Conservation (phyloP, 2,888 invertebrate species). For the Oxyscelio sp. region DNA sequence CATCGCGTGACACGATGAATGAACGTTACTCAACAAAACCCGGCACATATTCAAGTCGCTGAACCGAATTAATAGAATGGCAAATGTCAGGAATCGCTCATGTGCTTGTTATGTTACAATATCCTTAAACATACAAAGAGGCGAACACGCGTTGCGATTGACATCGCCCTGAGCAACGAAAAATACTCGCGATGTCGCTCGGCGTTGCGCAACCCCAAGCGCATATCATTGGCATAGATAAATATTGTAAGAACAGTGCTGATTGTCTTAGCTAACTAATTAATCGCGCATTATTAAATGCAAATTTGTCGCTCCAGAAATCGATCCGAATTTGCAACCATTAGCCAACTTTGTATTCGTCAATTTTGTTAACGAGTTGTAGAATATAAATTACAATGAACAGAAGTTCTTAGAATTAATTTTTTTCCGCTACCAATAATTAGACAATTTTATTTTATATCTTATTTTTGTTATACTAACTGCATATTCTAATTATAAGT, state of each 20-base stretch:
- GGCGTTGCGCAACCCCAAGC: slow-evolving; percentile 30
- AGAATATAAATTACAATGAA: too few species aligned
- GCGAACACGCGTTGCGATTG: slow-evolving; percentile 42
- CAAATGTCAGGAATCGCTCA: slow-evolving; percentile 59
- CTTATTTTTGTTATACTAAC: too few species aligned
- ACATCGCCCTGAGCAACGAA: slow-evolving; percentile 32
- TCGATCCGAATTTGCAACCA: slow-evolving; percentile 26
- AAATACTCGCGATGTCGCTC: slow-evolving; percentile 28
- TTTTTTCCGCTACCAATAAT: too few species aligned
- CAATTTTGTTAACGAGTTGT: too few species aligned
- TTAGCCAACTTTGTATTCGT: not conserved
- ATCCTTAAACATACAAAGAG: slow-evolving; percentile 57
- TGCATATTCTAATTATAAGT: too few species aligned
- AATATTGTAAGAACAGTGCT: slow-evolving; percentile 35
- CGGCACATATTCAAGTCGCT: slow-evolving; percentile 49
- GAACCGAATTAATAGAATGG: slow-evolving; percentile 60
- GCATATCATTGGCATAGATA: slow-evolving; percentile 65
- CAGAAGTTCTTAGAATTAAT: too few species aligned
- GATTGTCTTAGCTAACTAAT: slow-evolving; percentile 41
- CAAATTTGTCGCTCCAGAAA: slow-evolving; percentile 20
- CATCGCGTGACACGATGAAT: slow-evolving; percentile 36
- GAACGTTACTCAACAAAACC: slow-evolving; percentile 63
- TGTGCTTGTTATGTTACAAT: slow-evolving; percentile 47
- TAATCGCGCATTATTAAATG: slow-evolving; percentile 42
- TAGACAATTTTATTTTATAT: too few species aligned